Percentiles rank a stretch among this genome's conserved stretches.
These are phyloP conservation scores for Neogale vison DNA, from an alignment of 2,113 vertebrate genomes.

Conservation along the genomic window DNA sequence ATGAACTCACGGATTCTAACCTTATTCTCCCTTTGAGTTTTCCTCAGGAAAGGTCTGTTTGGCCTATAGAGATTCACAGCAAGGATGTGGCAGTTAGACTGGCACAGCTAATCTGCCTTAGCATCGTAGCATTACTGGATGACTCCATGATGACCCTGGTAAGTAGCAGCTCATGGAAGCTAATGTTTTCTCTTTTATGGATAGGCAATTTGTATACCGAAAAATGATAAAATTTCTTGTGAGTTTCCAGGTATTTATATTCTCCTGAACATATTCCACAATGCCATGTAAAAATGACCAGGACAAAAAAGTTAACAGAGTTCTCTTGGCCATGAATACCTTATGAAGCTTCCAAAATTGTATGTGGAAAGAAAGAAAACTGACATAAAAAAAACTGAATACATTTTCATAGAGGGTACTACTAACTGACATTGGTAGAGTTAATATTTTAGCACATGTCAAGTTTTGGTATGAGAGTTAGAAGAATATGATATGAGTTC, in stretches of 20 bases:
- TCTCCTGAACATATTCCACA: background rate
- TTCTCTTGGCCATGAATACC: conserved; percentile 37
- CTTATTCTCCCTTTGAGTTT: background rate
- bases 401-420: background rate
- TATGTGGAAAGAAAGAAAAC: conserved; percentile 26
- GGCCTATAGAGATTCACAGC: background rate
- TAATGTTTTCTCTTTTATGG: background rate
- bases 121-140: background rate
- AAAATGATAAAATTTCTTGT: background rate
- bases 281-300: background rate
- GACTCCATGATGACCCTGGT: background rate
- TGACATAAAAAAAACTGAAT: background rate
- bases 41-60: background rate
- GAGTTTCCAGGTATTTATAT: background rate
- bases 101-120: background rate
- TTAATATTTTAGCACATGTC: conserved; percentile 63
- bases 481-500: conserved; percentile 5
- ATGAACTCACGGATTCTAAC: background rate
- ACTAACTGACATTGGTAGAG: conserved; percentile 25
- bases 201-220: background rate
- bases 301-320: background rate
- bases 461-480: conserved; percentile 59
- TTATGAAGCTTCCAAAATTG: conserved; percentile 15
- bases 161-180: background rate
- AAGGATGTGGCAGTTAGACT: background rate